Evolutionary conservation across 2,888 invertebrate genomes (phyloP), one percentile per base, ranked within the genome.

Genomic region (Epinotia brunnichana): DNA sequence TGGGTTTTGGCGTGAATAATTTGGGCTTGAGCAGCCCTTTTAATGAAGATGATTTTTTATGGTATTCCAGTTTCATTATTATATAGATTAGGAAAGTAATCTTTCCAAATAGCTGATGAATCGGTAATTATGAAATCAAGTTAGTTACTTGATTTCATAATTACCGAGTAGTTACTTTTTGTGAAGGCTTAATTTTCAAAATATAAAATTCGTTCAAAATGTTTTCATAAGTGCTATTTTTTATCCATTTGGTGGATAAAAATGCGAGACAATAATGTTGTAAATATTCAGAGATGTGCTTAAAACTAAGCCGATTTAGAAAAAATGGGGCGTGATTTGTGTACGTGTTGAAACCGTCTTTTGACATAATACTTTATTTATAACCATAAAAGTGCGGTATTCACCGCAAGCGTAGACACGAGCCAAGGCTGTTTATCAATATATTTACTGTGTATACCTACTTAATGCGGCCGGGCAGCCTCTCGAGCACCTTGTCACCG

Each of bases 401-500:
- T 66, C 21, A 56, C 54, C 66, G 11, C 41, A 54, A 66, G 54
- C 21, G 66, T 56, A 41, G 66, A 59, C 68, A 60, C 48, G 68
- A 66, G 66, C 56, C 41, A 56, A 56, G 21, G n/a, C 39, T 51
- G 51, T 17, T 53, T 63, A 64, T 64, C 53, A 64, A 64, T 64
- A 64, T 54, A 64, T 64, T 64, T 5, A 35, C 64, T 19, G 53
- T 56, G 35, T 35, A 35, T 7, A 24, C n/a, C n/a, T 54, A 41
- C 9, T 66, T 56, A 66, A 54, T 54, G 39, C 10, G 7, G 39
- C n/a, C 24, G 21, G 61, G 19, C 66, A 66, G 56, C 66, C 56
- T 66, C 66, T 56, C 35, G 64, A n/a, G 63, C 73, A 73, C 68
- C 73, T 73, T 73, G 73, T 69, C 73, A 73, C 73, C 68, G 57